Evolutionary conservation across 2,113 vertebrate species (phyloP), one percentile per base, ranked within the genome.

Genomic region (Sinosuthora webbiana): DNA sequence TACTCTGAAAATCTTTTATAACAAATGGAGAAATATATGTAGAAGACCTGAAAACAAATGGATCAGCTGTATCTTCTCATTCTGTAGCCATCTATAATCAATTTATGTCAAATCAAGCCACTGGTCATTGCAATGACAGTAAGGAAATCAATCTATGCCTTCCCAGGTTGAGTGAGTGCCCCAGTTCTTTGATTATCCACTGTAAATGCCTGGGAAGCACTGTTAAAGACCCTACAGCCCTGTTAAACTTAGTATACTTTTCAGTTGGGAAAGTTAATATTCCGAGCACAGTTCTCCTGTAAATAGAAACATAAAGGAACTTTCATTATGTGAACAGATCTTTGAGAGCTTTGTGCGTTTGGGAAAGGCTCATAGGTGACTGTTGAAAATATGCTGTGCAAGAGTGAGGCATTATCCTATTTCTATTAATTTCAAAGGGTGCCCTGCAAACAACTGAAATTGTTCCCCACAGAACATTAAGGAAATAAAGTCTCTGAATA

Each of bases 301-400:
- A 89, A 94, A 85, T 59, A 94, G 83, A 92, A 89, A 52, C 33
- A 94, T 83, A 73, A 57, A 93, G 57, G 49, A 59, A 73, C 88
- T 96, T 89, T 90, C 74, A 95, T 95, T 37, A 71, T 28, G 63
- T 68, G 64, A 93, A 88, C 42, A 75, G 52, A 73, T 57, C 39
- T 86, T 41, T 21, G 25, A 82, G 64, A 0, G 5, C 79, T 88
- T 89, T 69, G 91, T 70, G 49, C 91, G 91, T 44, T 83, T 39
- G 20, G 59, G 70, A 87, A 80, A 95, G 95, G 39, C 42, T 64
- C 81, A 65, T 7, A 83, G 18, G 53, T 11, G 15, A 84, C 52
- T 81, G 69, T 3, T 89, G 80, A 78, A 85, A 89, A 95, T n/a
- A 39, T 0, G 7, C 21, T 56, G 19, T 56, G 45, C 53, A 57